Evolutionary conservation across 1,140 invertebrate species (phyloP), one percentile per base, ranked within the genome.

Genomic region (Drosophila serrata): DNA sequence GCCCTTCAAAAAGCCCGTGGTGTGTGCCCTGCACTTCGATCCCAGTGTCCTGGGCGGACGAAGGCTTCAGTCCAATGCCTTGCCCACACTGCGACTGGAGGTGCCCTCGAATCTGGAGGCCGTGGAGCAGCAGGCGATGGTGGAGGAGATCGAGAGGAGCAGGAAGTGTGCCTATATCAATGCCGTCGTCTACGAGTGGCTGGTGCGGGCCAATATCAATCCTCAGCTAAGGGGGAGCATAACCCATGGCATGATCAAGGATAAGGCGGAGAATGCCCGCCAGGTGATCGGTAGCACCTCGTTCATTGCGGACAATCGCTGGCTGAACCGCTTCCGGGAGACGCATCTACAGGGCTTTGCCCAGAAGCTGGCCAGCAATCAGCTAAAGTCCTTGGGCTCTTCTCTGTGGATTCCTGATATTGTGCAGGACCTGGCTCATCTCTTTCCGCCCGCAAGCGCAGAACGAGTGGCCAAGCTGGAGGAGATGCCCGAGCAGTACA

Each of bases 221-320:
- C 91, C 91, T 5, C 91, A 92, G 48, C 59, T 92, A 49, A 62
- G 91, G 11, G 91, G 91, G 15, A 91, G 91, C 43, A 91, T 92
- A 2, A 92, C 91, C 1, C 91, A 92, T n/a, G 91, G 91, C 33
- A 92, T 92, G 91, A 92, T 92, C 40, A 92, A 92, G 69, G 88
- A 92, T 12, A 92, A 92, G 51, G 91, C 91, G 4, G 88, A 91
- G 62, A 84, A 82, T 29, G 88, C 91, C 0, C 62, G 81, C 5
- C 85, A 87, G 57, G 80, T 91, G 6, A 84, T 92, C 13, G 91
- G 91, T 4, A 90, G 88, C 68, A 87, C 82, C 19, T 69, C 85
- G 0, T 92, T 92, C 24, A 80, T 82, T 12, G 88, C 91, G 12
- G 91, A 92, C 56, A 92, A 92, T 79, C 88, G 91, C 42, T 92